Conservation (phyloP, 2,113 vertebrate genomes). For the Rhinoderma darwinii region DNA sequence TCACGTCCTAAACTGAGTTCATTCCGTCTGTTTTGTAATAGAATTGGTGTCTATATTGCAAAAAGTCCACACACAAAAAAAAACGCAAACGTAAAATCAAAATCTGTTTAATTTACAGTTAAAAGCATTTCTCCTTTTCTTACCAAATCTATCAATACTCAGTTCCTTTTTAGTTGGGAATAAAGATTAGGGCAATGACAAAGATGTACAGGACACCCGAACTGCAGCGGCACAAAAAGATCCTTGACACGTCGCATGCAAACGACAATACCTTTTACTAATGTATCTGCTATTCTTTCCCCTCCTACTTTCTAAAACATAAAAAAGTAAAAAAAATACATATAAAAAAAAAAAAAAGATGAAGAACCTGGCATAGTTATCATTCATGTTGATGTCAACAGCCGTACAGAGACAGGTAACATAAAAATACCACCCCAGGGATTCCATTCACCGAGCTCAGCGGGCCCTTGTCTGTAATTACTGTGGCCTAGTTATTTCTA, state of each 20-base stretch:
- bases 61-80: neutral
- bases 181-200: constrained; percentile 60
- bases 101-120: neutral
- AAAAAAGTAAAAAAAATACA: constrained; percentile 57
- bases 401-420: constrained; percentile 74
- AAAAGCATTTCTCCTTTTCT: constrained; percentile 26
- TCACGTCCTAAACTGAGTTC: neutral
- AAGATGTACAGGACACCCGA: constrained; percentile 55
- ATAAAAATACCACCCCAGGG: constrained; percentile 73
- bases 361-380: constrained; percentile 64
- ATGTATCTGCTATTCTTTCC: constrained; percentile 51
- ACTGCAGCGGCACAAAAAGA: constrained; percentile 61
- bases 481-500: constrained; percentile 79
- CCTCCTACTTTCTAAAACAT: constrained; percentile 60
- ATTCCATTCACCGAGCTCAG: constrained; percentile 73
- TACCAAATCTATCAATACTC: neutral
- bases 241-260: constrained; percentile 64
- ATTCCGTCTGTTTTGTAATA: neutral
- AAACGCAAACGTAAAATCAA: neutral
- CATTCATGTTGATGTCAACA: constrained; percentile 75
- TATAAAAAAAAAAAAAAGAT: constrained; percentile 21
- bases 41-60: neutral
- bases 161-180: neutral
- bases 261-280: constrained; percentile 59
- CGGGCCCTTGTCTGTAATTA: constrained; percentile 75